Evolutionary conservation across 2,797 vertebrate species (phyloP), one percentile per base, ranked within the genome.

Genomic region (Macropodus opercularis): DNA sequence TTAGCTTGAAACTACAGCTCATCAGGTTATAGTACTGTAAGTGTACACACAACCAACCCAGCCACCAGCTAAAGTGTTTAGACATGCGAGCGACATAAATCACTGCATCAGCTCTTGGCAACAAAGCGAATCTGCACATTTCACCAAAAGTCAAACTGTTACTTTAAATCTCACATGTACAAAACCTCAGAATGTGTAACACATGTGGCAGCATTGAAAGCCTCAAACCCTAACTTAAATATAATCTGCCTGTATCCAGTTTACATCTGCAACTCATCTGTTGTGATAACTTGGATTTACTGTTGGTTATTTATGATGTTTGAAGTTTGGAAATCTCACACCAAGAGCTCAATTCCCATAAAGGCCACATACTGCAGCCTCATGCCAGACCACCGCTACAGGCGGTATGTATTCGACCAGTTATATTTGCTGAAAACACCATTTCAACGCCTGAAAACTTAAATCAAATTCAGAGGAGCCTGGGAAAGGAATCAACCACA

Each of bases 251-350:
- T 58, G 47, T 63, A 44, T 67, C 23, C 35, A 40, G 12, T 70
- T 69, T 53, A 38, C 60, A 79, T 68, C 43, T 79, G 63, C 38
- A 74, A 43, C 35, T 48, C 18, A 60, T 72, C 36, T 55, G 24
- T 52, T 57, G 15, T 49, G 51, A 69, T 49, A 44, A 27, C 40
- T 34, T 21, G 9, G 67, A 73, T 62, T 56, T 54, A 49, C 27
- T 34, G 61, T 57, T 53, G 23, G 26, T 64, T 63, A 70, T 80
- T 81, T 65, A 59, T 69, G 53, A 70, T 53, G 47, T 78, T 78
- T 75, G 48, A 70, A 53, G 44, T 68, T 60, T 71, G 61, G 48
- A 69, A 71, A 50, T 69, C 36, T 70, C 58, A 73, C 74, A 62
- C 47, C 14, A 5, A 42, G 26, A 63, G 63, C 46, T 63, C 23